A percentile compares a stretch with the other conserved stretches of the same genome.
Conservation (phyloP, 2,888 invertebrate genomes). For the Hecatera dysodea region DNA sequence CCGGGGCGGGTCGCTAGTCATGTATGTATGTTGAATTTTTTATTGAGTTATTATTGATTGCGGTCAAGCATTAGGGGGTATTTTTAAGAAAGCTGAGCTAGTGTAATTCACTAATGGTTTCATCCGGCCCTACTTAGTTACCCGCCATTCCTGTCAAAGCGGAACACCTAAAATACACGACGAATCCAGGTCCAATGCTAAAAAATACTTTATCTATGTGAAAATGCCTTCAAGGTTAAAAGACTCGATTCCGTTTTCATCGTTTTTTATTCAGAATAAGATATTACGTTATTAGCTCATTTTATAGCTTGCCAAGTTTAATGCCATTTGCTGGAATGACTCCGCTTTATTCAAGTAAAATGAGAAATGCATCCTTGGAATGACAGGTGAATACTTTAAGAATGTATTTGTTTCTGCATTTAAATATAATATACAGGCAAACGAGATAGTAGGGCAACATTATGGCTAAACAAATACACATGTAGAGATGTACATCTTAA, state of each 20-base stretch:
- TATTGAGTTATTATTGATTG: constrained; percentile 25
- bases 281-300: constrained; percentile 5
- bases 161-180: constrained; percentile 12
- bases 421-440: not conserved
- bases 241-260: constrained; percentile 18
- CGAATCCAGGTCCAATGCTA: constrained; percentile 1
- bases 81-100: constrained; percentile 15
- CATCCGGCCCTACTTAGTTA: constrained; percentile 10
- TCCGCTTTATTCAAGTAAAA: constrained; percentile 9
- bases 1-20: too few species aligned
- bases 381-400: not conserved
- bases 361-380: not conserved
- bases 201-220: constrained; percentile 15
- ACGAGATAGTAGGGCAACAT: not conserved
- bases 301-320: constrained; percentile 9
- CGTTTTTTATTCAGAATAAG: constrained; percentile 26
- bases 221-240: constrained; percentile 23
- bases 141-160: constrained; percentile 23
- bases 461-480: not conserved
- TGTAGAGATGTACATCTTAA: not conserved
- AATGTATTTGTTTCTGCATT: not conserved
- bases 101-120: constrained; percentile 31
- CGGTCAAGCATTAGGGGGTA: constrained; percentile 1
- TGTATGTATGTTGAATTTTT: too few species aligned
- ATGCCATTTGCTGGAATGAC: constrained; percentile 8